These are phyloP conservation scores for Tragelaphus scriptus DNA, from an alignment of 2,113 vertebrate genomes.

Conservation along the genomic window DNA sequence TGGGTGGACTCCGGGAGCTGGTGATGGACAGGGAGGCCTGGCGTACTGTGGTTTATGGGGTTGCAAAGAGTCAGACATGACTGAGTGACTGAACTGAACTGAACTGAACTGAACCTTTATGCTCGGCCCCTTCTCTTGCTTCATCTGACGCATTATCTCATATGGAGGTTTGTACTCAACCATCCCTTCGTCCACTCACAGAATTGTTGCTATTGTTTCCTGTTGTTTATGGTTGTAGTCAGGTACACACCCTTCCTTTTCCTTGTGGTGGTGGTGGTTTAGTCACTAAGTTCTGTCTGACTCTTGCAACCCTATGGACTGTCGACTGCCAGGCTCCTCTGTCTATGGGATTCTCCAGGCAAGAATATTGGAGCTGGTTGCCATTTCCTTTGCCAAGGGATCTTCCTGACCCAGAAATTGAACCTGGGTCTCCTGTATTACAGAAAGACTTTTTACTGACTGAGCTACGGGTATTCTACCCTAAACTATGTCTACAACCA, in stretches of 20 bases:
- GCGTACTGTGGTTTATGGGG: no score
- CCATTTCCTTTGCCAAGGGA: not conserved
- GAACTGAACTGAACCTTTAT: not conserved
- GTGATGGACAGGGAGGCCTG: no score
- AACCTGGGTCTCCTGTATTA: not conserved
- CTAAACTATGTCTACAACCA: not conserved
- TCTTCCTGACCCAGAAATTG: not conserved
- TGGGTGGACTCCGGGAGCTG: no score
- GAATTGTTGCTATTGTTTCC: not conserved
- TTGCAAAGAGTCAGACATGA: no score
- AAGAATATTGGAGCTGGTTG: not conserved
- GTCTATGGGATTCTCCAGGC: not conserved
- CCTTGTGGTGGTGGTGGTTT: not conserved
- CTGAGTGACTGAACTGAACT: no score
- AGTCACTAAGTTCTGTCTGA: not conserved
- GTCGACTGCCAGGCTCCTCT: not conserved
- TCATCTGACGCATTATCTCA: not conserved
- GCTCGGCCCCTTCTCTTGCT: not conserved
- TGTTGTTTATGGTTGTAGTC: not conserved
- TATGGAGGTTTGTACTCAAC: not conserved
- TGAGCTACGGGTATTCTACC: not conserved
- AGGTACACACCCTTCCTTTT: not conserved
- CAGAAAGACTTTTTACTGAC: not conserved
- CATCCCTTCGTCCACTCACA: not conserved
- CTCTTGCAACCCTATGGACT: not conserved